A percentile compares a stretch with the other conserved stretches of the same genome.
Evolutionary conservation across 2,888 invertebrate genomes (phyloP).

Genomic region (Ectemnius continuus): DNA sequence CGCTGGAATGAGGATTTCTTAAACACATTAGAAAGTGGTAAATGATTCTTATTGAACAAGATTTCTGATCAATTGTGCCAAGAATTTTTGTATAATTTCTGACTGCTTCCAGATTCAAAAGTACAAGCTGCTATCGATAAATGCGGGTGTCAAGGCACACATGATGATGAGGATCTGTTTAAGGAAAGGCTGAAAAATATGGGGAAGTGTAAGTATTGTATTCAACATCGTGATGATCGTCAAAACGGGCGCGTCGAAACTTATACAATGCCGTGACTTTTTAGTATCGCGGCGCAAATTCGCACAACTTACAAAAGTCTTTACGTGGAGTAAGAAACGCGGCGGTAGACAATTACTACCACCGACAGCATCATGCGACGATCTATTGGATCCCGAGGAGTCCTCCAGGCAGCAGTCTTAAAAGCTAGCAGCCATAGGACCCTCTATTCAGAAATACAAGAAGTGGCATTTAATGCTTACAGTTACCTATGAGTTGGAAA

Average conservation of each 20-base stretch:
- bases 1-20: slow-evolving; percentile 93
- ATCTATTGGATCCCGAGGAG: slow-evolving; percentile 75
- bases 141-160: slow-evolving; percentile 58
- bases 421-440: slow-evolving; percentile 17
- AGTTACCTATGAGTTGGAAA: slow-evolving; percentile 39
- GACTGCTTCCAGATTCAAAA: slow-evolving; percentile 68
- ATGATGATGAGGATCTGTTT: slow-evolving; percentile 85
- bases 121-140: slow-evolving; percentile 68
- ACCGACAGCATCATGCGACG: slow-evolving; percentile 76
- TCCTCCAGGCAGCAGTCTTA: slow-evolving; percentile 71
- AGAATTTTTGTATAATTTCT: not conserved
- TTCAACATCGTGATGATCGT: slow-evolving; percentile 61
- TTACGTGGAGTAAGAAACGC: slow-evolving; percentile 81
- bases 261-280: slow-evolving; percentile 52
- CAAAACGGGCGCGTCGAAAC: not conserved
- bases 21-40: slow-evolving; percentile 89
- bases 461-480: slow-evolving; percentile 29
- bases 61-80: not conserved
- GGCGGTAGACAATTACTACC: slow-evolving; percentile 74
- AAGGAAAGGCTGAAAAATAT: slow-evolving; percentile 89
- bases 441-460: slow-evolving; percentile 26
- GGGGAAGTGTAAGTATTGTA: slow-evolving; percentile 83
- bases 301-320: slow-evolving; percentile 87
- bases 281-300: slow-evolving; percentile 89
- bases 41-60: slow-evolving; percentile 48